Evolutionary conservation across 2,888 invertebrate genomes (phyloP).

Genomic region (Muschampia plurimacula): DNA sequence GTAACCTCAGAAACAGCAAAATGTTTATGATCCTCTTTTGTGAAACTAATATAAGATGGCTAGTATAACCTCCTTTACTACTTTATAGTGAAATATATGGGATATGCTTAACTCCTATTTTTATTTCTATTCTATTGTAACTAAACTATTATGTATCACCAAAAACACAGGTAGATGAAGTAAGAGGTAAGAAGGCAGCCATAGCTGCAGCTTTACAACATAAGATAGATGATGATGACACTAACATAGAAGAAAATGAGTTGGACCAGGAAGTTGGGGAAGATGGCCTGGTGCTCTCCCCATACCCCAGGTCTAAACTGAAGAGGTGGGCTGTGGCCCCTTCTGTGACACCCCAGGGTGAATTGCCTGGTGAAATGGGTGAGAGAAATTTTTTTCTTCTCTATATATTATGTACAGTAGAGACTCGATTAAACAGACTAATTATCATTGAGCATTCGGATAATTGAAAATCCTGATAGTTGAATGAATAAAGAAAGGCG

Average conservation of each 20-base stretch:
- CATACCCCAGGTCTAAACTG: conserved; percentile 75
- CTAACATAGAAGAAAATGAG: conserved; percentile 71
- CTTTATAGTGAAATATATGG: too few relatives aligned
- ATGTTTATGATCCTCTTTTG: too few relatives aligned
- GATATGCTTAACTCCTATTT: too few relatives aligned
- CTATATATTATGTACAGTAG: too few relatives aligned
- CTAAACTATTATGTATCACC: not conserved
- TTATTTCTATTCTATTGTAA: too few relatives aligned
- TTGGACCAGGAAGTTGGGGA: conserved; percentile 67
- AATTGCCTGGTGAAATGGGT: conserved; percentile 96
- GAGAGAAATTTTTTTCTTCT: conserved; percentile 50
- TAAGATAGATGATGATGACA: conserved; percentile 66
- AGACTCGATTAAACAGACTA: too few relatives aligned
- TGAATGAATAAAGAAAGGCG: too few relatives aligned
- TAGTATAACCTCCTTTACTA: too few relatives aligned
- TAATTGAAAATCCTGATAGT: too few relatives aligned
- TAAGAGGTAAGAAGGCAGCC: conserved; percentile 76
- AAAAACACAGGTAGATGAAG: conserved; percentile 53
- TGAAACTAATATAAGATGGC: too few relatives aligned
- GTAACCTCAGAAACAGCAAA: too few relatives aligned
- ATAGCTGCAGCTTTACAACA: conserved; percentile 73
- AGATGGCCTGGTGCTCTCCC: conserved; percentile 63
- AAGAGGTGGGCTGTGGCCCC: conserved; percentile 91
- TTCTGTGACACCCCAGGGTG: conserved; percentile 87
- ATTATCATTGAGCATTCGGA: too few relatives aligned